phyloP scores from a whole-genome alignment of 2,888 invertebrate species.

The Hylaea fasciaria region DNA sequence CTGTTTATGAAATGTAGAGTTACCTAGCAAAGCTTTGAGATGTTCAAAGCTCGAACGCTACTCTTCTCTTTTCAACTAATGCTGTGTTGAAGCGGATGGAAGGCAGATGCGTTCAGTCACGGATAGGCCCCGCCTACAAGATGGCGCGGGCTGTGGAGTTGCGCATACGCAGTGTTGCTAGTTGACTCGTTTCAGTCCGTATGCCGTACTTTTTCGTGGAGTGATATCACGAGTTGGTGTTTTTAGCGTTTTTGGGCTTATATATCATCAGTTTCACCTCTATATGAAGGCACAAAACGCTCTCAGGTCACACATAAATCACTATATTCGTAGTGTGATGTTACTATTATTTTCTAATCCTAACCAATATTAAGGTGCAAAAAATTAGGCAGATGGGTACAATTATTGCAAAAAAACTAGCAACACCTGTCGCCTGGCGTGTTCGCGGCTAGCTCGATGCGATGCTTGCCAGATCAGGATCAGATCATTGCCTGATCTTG shows the following conservation, averaged over 20 bases:
- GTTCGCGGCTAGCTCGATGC: neutral
- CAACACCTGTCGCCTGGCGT: no score
- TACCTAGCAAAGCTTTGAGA: constrained; percentile 34
- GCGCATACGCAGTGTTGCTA: constrained; percentile 47
- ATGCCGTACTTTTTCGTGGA: neutral
- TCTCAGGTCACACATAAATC: no score
- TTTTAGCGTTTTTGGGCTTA: neutral
- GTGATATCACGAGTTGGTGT: no score
- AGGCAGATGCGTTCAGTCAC: constrained; percentile 55
- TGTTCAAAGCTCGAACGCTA: constrained; percentile 42
- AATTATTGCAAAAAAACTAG: no score
- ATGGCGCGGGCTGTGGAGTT: constrained; percentile 65
- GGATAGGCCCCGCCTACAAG: constrained; percentile 71
- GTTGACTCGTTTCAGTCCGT: neutral
- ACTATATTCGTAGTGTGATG: no score
- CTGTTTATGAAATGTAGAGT: constrained; percentile 40
- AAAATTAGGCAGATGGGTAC: no score
- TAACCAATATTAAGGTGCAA: no score
- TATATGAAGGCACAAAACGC: no score
- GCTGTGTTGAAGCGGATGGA: constrained; percentile 48
- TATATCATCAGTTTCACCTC: no score
- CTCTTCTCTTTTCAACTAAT: constrained; percentile 62
- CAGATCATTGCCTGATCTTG: constrained; percentile 68
- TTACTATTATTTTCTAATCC: no score
- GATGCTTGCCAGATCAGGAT: constrained; percentile 5